Percentiles rank a stretch among this genome's conserved stretches.
These are phyloP conservation scores for Athalia circularis DNA, from an alignment of 2,888 invertebrate species.

Conservation along the genomic window DNA sequence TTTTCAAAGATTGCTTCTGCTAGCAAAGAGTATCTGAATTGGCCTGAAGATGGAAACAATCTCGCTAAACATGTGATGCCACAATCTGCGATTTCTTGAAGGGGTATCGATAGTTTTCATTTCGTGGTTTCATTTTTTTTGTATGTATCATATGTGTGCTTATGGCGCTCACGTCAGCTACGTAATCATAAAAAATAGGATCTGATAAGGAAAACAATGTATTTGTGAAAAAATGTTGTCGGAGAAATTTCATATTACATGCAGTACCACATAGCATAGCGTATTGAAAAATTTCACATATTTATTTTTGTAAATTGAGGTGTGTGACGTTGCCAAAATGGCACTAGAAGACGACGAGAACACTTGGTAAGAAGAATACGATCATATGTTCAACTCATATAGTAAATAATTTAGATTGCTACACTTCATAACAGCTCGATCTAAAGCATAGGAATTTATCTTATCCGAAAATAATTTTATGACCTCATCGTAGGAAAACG, in stretches of 20 bases:
- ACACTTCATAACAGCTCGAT: not conserved
- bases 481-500: not conserved
- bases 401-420: slow-evolving; percentile 24
- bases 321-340: slow-evolving; percentile 73
- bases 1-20: slow-evolving; percentile 30
- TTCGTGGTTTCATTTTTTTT: slow-evolving; percentile 1
- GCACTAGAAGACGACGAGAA: slow-evolving; percentile 79
- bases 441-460: not conserved
- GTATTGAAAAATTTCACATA: slow-evolving; percentile 29
- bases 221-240: slow-evolving; percentile 29
- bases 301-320: slow-evolving; percentile 47
- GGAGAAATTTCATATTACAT: slow-evolving; percentile 10
- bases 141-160: slow-evolving; percentile 13
- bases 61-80: slow-evolving; percentile 56
- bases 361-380: slow-evolving; percentile 76
- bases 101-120: slow-evolving; percentile 2
- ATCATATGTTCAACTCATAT: slow-evolving; percentile 46
- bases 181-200: slow-evolving; percentile 24
- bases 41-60: slow-evolving; percentile 58
- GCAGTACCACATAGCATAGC: slow-evolving; percentile 16
- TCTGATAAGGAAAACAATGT: slow-evolving; percentile 2
- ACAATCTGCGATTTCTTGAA: slow-evolving; percentile 34
- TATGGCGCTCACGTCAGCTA: slow-evolving; percentile 9
- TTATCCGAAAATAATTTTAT: not conserved
- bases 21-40: slow-evolving; percentile 4